Base-by-base conservation (phyloP, 2,797 vertebrate species). In the Hypotaenidia philippensis region DNA sequence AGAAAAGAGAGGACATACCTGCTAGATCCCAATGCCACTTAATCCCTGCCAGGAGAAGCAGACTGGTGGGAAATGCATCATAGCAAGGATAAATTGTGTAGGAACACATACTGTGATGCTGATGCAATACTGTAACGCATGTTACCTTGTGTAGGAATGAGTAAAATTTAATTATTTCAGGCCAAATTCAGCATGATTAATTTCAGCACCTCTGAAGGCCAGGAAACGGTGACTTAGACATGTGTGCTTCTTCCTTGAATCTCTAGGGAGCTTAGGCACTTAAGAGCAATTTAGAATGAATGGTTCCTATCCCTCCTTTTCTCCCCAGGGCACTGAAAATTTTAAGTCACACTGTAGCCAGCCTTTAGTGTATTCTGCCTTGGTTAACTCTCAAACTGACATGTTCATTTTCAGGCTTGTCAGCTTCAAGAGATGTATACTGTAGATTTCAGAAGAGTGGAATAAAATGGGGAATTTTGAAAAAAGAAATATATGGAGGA, bases 131-230 rank as follows among this genome's bases (percentile, higher is more conserved):
- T 77, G 36, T 74, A 77, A 65, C 50, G 31, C 20, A 11, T 53
- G 41, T 76, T 93, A 83, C 52, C 59, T 81, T 3, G 0, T 70
- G 47, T 88, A 72, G 63, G 72, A 84, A 80, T 47, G 76, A 91
- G 63, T 63, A 79, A 23, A 23, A 72, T 90, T 65, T 61, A 69
- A 78, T 88, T 89, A 72, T 90, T 94, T 87, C 59, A 56, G 76
- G 72, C 45, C 65, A 59, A 89, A 83, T 85, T 80, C 82, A 80
- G 18, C 72, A 38, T 78, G 79, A 87, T 80, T 87, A 83, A 85
- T 95, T 87, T n/a, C 75, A 65, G 23, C 19, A 91, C 17, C 69
- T 88, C 64, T 53, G 71, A 91, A 93, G 71, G 78, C 68, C 84
- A 92, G 66, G 52, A 59, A 77, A 83, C 12, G 5, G 64, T 66